phyloP scores from a whole-genome alignment of 2,113 vertebrate genomes.

The Prochilodus magdalenae region DNA sequence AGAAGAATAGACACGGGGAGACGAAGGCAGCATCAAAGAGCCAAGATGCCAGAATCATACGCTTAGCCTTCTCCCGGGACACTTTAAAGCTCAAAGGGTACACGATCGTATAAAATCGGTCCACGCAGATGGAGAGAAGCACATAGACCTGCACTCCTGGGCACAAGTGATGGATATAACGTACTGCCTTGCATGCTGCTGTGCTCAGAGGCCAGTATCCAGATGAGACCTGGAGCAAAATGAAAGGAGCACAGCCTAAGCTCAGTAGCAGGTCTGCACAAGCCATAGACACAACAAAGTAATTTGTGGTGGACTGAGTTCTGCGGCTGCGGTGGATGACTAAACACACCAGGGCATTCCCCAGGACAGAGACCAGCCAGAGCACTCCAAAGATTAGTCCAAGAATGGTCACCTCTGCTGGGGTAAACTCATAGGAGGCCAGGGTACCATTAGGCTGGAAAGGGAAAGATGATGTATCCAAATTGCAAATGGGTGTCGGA shows the following conservation, averaged over 20 bases:
- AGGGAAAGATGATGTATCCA: slow-evolving; percentile 38
- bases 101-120: slow-evolving; percentile 92
- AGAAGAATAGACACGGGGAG: slow-evolving; percentile 85
- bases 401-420: slow-evolving; percentile 77
- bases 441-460: slow-evolving; percentile 69
- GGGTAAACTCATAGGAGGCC: slow-evolving; percentile 62
- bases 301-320: slow-evolving; percentile 92
- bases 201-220: slow-evolving; percentile 84
- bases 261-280: slow-evolving; percentile 89
- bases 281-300: slow-evolving; percentile 93
- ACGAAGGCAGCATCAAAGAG: slow-evolving; percentile 79
- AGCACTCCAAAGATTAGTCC: slow-evolving; percentile 78
- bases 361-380: slow-evolving; percentile 87
- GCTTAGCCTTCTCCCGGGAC: slow-evolving; percentile 92
- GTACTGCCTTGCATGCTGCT: slow-evolving; percentile 77
- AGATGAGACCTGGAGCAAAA: slow-evolving; percentile 82
- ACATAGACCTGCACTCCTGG: slow-evolving; percentile 88
- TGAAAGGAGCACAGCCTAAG: slow-evolving; percentile 79
- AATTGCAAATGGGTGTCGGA: slow-evolving; percentile 52
- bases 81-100: slow-evolving; percentile 96
- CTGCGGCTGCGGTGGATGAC: slow-evolving; percentile 92
- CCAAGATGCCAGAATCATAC: slow-evolving; percentile 91
- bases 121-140: slow-evolving; percentile 88
- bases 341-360: slow-evolving; percentile 89
- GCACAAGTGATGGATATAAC: slow-evolving; percentile 88